These are phyloP conservation scores for Phenganax marumi DNA, from an alignment of 92 coral and sea anemone genomes.

Conservation along the genomic window DNA sequence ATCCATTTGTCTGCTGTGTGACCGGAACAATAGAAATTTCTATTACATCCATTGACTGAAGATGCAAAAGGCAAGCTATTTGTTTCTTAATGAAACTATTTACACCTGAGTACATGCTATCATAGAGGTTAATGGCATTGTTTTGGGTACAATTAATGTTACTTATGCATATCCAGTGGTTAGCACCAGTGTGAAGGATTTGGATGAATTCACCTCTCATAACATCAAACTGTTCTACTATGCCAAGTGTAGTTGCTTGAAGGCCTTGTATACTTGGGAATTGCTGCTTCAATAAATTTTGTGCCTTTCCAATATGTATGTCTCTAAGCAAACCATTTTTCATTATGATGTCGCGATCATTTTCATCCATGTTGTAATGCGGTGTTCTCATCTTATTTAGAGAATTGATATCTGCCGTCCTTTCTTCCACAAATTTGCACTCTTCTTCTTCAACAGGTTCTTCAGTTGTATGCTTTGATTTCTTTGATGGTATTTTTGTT, in stretches of 20 bases:
- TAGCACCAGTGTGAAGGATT: conserved; percentile 18
- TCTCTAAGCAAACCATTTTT: conserved; percentile 11
- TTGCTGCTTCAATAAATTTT: conserved; percentile 21
- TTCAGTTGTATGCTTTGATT: neutral
- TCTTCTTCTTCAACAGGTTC: conserved; percentile 6
- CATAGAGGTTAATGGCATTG: conserved; percentile 29
- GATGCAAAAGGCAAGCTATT: conserved; percentile 13
- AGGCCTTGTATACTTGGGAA: conserved; percentile 37
- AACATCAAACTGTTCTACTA: conserved; percentile 20
- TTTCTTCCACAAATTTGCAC: conserved; percentile 16
- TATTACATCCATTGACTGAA: conserved; percentile 4
- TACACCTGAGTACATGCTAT: conserved; percentile 33
- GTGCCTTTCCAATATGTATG: conserved; percentile 18
- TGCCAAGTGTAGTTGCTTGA: conserved; percentile 26
- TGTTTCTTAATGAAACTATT: conserved; percentile 26
- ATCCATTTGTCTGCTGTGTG: conserved; percentile 24
- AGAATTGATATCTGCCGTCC: neutral
- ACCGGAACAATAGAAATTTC: conserved; percentile 21
- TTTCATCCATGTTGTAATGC: neutral
- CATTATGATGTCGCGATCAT: neutral
- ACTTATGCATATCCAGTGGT: conserved; percentile 33
- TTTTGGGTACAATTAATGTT: conserved; percentile 18
- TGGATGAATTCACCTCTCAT: conserved; percentile 31
- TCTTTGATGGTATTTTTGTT: neutral
- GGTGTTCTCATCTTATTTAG: neutral